Evolutionary conservation across 2,113 vertebrate genomes (phyloP).

Genomic region (Tenrec ecaudatus): DNA sequence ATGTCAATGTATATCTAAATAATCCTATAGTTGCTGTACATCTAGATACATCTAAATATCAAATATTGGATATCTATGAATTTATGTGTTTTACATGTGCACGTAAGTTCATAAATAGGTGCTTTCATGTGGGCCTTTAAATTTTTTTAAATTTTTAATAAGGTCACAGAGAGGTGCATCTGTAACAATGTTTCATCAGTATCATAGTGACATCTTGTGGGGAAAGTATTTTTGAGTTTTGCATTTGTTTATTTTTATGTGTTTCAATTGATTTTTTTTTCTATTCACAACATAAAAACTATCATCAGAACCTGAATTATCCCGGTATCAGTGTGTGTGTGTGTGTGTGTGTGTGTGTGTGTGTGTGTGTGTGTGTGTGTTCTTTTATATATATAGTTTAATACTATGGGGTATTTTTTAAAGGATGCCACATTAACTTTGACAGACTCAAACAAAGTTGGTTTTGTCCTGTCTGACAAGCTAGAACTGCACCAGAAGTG

Average conservation of each 20-base stretch:
- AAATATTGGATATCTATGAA: neutral
- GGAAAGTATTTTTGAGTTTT: neutral
- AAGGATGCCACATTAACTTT: neutral
- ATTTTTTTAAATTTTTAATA: slow-evolving; percentile 42
- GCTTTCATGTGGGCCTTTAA: neutral
- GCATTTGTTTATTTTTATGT: neutral
- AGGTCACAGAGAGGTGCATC: slow-evolving; percentile 71
- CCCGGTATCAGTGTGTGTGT: neutral
- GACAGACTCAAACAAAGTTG: neutral
- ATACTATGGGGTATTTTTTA: neutral
- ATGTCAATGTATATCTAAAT: neutral
- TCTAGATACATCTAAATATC: neutral
- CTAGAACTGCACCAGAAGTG: neutral
- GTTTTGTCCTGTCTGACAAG: neutral
- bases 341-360: neutral
- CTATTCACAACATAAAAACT: slow-evolving; percentile 11
- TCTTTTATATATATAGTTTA: neutral
- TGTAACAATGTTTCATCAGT: slow-evolving; percentile 51
- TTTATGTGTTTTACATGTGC: neutral
- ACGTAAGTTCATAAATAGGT: neutral
- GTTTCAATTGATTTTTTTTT: slow-evolving; percentile 22
- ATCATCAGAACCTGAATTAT: neutral
- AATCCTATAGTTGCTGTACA: neutral
- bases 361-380: neutral
- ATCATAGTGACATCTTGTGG: slow-evolving; percentile 80